These are phyloP conservation scores for Sinonovacula constricta DNA, from an alignment of 1,140 invertebrate species.

Conservation along the genomic window DNA sequence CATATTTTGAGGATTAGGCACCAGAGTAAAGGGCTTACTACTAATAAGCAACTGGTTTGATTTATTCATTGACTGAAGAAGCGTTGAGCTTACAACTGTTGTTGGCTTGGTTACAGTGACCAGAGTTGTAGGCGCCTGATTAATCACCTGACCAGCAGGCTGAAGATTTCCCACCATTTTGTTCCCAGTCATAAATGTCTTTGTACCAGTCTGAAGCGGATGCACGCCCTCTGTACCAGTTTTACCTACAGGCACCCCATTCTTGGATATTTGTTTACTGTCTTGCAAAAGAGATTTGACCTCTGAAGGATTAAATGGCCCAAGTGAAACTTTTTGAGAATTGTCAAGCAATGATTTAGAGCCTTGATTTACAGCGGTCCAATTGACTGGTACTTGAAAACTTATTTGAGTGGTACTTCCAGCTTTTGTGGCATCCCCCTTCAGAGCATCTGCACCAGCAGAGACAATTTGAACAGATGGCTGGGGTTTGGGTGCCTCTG, in stretches of 20 bases:
- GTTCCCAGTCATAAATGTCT: conserved; percentile 34
- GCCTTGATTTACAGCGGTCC: conserved; percentile 40
- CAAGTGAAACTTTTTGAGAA: conserved; percentile 30
- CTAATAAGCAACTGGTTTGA: conserved; percentile 25
- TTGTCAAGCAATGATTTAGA: conserved; percentile 42
- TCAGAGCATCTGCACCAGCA: background rate
- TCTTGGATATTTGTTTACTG: too few species aligned
- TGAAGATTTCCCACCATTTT: conserved; percentile 33
- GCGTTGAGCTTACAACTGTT: background rate
- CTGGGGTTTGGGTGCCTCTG: background rate
- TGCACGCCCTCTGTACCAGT: too few species aligned
- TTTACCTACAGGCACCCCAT: too few species aligned
- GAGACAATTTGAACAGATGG: background rate
- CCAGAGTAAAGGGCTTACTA: conserved; percentile 39
- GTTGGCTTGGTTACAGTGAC: conserved; percentile 28
- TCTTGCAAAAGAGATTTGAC: conserved; percentile 26
- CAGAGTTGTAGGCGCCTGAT: background rate
- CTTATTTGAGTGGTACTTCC: conserved; percentile 38
- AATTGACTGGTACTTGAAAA: conserved; percentile 37
- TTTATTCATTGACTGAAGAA: conserved; percentile 12
- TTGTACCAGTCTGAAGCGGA: background rate
- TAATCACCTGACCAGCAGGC: conserved; percentile 4
- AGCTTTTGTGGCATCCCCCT: conserved; percentile 16
- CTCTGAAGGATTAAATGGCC: conserved; percentile 18
- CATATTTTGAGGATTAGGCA: conserved; percentile 17